Base-by-base conservation (phyloP, 2,113 vertebrate genomes). In the Indicator maculatus region DNA sequence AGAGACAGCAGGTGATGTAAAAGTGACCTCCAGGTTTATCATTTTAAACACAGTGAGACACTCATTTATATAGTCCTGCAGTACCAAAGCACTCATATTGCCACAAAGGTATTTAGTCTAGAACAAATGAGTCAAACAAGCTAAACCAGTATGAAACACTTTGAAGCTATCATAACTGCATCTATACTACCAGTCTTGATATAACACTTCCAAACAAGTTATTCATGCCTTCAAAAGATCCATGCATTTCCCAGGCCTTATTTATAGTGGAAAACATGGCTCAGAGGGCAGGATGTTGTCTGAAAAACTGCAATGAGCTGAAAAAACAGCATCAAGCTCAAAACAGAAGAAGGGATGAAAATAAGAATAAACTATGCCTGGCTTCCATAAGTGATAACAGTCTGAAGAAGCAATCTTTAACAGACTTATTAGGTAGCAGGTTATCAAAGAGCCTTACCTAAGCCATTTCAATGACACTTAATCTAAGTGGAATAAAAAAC, bases 401-500 rank as follows among this genome's bases (percentile, higher is more conserved):
- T 52, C 31, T 83, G 83, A 83, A 93, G 70, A 80, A 73, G 39
- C 65, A 90, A 50, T 66, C 41, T 90, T 67, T 36, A 76, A 33
- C 85, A 87, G 33, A 41, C 72, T 83, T 94, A 30, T 95, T 89
- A 94, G 33, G 65, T 77, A 28, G 63, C 53, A 72, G 53, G 39
- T 58, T 85, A 24, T 44, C 85, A 87, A 96, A 86, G 67, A 89
- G 14, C 45, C 53, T 91, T 93, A 66, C 60, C n/a, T 30, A 70
- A 86, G 55, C 30, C 65, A 67, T 93, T 86, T 85, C 82, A 86
- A 86, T 38, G 63, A 59, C 80, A 74, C 64, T 88, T 82, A 79
- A 87, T 76, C 59, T 72, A 92, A 95, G 77, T 66, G 83, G 61
- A 75, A 59, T 89, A 47, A 66, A 69, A 52, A 65, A 73, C 23